Evolutionary conservation across 1,140 invertebrate species (phyloP), one percentile per base, ranked within the genome.

Genomic region (Colletes gigas): DNA sequence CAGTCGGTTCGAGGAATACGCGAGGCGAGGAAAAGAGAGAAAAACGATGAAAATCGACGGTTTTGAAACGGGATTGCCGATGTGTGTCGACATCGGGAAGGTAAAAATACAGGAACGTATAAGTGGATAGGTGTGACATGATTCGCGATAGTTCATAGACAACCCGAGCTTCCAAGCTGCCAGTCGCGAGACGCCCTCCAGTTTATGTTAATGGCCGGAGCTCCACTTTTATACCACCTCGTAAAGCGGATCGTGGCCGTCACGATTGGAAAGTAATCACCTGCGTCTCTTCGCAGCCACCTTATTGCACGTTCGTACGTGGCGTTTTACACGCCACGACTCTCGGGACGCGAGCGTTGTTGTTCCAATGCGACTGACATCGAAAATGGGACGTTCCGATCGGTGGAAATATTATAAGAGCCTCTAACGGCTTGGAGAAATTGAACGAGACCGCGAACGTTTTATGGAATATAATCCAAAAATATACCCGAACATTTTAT

Each of bases 161-260:
- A 62, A 41, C 47, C 50, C 14, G 39, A 15, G 19, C 44, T 44
- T 15, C 44, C 12, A 66, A 59, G 69, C 30, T 73, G 73, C 65
- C 47, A 73, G 65, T 70, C 55, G 63, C 14, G 70, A 70, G 52
- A 82, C 62, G 70, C 69, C 74, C 14, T 84, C 65, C 52, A 39
- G 63, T 82, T 84, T 77, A 78, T 78, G 65, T 75, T 84, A 72
- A 71, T 71, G 30, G 41, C 19, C n/a, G 7, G 9, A 47, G 65
- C 30, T 19, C 72, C 44, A 75, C 71, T 69, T 75, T 71, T 17
- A 55, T 55, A 60, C 55, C 62, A 68, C 59, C 63, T 77, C 63
- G 60, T 74, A 80, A 83, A 81, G 19, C 54, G 50, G 14, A 60
- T 62, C 62, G n/a, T 30, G 17, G 15, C 14, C 65, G 62, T n/a